A percentile compares a stretch with the other conserved stretches of the same genome.
These are phyloP conservation scores for Hesperia comma DNA, from an alignment of 2,888 invertebrate genomes.

Conservation along the genomic window DNA sequence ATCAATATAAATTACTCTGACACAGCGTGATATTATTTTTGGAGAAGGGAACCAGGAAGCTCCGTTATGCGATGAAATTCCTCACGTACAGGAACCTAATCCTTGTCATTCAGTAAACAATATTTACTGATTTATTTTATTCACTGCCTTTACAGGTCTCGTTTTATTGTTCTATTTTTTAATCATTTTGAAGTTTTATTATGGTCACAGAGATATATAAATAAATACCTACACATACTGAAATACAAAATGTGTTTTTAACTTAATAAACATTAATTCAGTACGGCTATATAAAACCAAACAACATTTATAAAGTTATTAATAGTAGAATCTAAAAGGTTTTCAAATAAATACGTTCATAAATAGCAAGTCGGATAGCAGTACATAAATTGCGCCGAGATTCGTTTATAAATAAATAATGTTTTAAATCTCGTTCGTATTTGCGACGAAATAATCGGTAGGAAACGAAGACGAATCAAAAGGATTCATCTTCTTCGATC, in stretches of 20 bases:
- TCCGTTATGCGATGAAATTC: neutral
- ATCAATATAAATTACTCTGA: slow-evolving; percentile 30
- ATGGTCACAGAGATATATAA: no score
- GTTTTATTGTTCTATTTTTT: no score
- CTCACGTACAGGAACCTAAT: slow-evolving; percentile 14
- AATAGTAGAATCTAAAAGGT: no score
- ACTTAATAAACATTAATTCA: no score
- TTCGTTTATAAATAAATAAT: slow-evolving; percentile 63
- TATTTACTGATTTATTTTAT: no score
- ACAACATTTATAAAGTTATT: no score
- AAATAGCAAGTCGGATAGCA: slow-evolving; percentile 20
- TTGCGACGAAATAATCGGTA: slow-evolving; percentile 39
- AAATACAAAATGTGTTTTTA: no score
- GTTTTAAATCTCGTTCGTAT: slow-evolving; percentile 51
- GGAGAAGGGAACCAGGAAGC: neutral
- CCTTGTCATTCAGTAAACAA: neutral
- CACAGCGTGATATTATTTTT: slow-evolving; percentile 24
- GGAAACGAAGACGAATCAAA: slow-evolving; percentile 59
- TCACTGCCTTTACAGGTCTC: no score
- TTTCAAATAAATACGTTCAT: slow-evolving; percentile 11
- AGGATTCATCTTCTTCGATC: slow-evolving; percentile 66
- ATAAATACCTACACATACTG: no score
- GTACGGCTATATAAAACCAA: no score
- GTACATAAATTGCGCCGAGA: slow-evolving; percentile 42
- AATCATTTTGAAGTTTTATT: no score